Conservation (phyloP, 2,888 invertebrate species). For the Melieria crassipennis region DNA sequence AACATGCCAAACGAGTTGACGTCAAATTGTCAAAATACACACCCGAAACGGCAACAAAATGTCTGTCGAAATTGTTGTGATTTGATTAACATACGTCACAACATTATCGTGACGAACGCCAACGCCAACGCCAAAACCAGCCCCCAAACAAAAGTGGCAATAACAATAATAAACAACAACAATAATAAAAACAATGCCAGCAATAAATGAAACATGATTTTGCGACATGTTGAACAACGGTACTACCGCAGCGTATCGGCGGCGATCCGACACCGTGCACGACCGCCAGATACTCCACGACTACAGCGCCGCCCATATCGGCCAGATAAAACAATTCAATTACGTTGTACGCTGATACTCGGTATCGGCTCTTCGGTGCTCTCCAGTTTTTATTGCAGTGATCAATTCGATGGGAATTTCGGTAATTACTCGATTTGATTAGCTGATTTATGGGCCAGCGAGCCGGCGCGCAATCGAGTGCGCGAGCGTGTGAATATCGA, state of each 20-base stretch:
- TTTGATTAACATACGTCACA: constrained; percentile 41
- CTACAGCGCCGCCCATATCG: background rate
- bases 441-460: constrained; percentile 25
- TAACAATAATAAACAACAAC: constrained; percentile 1
- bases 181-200: background rate
- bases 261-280: background rate
- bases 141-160: background rate
- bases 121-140: background rate
- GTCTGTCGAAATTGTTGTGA: constrained; percentile 41
- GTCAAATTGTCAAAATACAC: constrained; percentile 11
- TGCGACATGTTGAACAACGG: constrained; percentile 28
- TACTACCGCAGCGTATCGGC: constrained; percentile 37
- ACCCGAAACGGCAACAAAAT: constrained; percentile 53
- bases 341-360: constrained; percentile 1
- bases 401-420: constrained; percentile 29
- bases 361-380: constrained; percentile 8
- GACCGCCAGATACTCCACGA: too few relatives aligned
- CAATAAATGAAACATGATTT: constrained; percentile 30
- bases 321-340: constrained; percentile 30
- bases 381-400: constrained; percentile 3
- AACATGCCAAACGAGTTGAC: constrained; percentile 22
- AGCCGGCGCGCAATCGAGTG: constrained; percentile 13
- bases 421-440: constrained; percentile 21
- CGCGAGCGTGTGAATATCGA: background rate
- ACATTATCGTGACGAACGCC: constrained; percentile 7